These are phyloP conservation scores for Cantharis nigra DNA, from an alignment of 2,888 invertebrate species.

Conservation along the genomic window DNA sequence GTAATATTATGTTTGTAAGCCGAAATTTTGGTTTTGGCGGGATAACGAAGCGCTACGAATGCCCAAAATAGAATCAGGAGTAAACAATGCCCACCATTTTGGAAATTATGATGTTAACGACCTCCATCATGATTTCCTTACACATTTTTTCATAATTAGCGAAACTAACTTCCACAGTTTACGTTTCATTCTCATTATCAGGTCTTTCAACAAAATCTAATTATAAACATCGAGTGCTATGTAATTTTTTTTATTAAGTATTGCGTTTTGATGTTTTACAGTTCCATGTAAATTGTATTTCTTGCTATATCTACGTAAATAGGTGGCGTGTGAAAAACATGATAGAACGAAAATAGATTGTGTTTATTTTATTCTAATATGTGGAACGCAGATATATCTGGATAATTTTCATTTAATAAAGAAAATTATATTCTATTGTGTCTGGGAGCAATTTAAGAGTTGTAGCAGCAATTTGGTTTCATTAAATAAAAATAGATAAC, in stretches of 20 bases:
- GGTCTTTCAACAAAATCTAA: background rate
- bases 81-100: background rate
- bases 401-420: background rate
- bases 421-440: background rate
- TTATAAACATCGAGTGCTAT: background rate
- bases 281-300: background rate
- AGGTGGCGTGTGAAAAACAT: slow-evolving; percentile 9
- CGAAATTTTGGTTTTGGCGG: background rate
- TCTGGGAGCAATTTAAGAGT: background rate
- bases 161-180: background rate
- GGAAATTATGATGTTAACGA: background rate
- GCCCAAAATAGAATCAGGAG: background rate
- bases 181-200: background rate
- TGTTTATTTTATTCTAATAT: slow-evolving; percentile 13
- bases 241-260: background rate
- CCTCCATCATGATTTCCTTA: background rate
- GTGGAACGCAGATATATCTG: background rate
- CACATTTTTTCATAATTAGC: background rate
- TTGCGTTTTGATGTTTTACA: background rate
- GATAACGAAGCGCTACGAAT: background rate
- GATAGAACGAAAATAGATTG: slow-evolving; percentile 8
- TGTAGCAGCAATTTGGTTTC: background rate
- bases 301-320: background rate
- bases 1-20: background rate
- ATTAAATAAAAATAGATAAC: background rate